These are phyloP conservation scores for Polymixis flavicincta DNA, from an alignment of 2,888 invertebrate genomes.

Conservation along the genomic window DNA sequence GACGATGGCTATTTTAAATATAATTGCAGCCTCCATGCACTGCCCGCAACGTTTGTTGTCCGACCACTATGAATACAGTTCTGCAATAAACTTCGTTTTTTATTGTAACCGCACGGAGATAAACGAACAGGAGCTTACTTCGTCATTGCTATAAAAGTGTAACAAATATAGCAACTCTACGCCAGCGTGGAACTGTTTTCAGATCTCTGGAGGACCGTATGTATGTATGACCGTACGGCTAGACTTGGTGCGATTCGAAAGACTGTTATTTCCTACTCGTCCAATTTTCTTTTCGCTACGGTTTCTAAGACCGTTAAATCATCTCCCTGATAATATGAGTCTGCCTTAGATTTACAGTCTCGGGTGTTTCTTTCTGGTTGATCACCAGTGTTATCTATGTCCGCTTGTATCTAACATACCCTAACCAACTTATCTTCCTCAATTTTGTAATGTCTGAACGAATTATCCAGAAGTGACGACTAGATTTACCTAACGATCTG, in stretches of 20 bases:
- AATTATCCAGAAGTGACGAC: neutral
- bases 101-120: slow-evolving; percentile 58
- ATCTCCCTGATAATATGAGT: neutral
- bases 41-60: slow-evolving; percentile 71
- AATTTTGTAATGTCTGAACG: slow-evolving; percentile 9
- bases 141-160: slow-evolving; percentile 29
- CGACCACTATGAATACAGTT: slow-evolving; percentile 68
- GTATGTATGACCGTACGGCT: neutral
- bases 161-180: slow-evolving; percentile 14
- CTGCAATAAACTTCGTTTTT: slow-evolving; percentile 70
- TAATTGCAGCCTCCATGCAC: slow-evolving; percentile 74
- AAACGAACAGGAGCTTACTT: slow-evolving; percentile 39
- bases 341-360: slow-evolving; percentile 10
- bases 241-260: slow-evolving; percentile 19
- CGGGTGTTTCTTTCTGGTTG: neutral
- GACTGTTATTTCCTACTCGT: slow-evolving; percentile 14
- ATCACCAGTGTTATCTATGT: neutral
- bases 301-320: slow-evolving; percentile 12
- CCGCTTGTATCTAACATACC: neutral
- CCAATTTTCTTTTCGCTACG: slow-evolving; percentile 22
- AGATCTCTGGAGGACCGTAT: neutral
- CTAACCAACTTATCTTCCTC: neutral
- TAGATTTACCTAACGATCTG: slow-evolving; percentile 9
- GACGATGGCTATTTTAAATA: slow-evolving; percentile 75
- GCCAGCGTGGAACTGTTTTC: neutral